Conservation (phyloP, 2,797 vertebrate genomes). For the Syngnathus rostellatus region DNA sequence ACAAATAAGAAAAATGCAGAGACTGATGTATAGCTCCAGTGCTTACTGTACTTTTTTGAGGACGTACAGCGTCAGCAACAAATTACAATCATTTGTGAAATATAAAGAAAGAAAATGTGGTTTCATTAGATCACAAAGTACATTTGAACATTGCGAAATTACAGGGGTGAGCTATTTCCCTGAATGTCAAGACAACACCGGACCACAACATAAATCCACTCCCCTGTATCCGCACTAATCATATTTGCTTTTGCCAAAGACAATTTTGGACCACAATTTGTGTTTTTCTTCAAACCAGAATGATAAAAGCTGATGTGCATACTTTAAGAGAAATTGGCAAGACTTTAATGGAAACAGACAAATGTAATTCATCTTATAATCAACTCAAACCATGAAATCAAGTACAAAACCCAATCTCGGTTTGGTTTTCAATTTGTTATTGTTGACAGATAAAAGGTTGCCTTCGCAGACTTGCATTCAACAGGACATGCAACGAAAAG, state of each 20-base stretch:
- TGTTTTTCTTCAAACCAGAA: background rate
- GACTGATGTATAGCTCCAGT: no score
- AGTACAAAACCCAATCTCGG: slow-evolving; percentile 23
- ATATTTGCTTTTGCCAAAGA: background rate
- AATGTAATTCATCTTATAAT: slow-evolving; percentile 28
- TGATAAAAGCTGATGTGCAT: background rate
- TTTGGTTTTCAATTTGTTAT: slow-evolving; percentile 52
- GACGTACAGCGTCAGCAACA: background rate
- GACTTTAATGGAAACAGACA: slow-evolving; percentile 23
- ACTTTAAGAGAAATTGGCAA: background rate
- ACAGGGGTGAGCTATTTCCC: no score
- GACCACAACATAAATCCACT: background rate
- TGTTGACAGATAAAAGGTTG: slow-evolving; percentile 50
- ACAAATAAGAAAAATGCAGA: no score
- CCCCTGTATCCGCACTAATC: background rate
- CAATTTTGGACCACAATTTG: background rate
- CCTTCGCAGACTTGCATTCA: slow-evolving; percentile 46
- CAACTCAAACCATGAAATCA: slow-evolving; percentile 44
- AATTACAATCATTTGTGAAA: no score
- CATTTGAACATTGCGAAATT: no score
- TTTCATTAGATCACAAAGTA: no score
- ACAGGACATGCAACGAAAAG: slow-evolving; percentile 15
- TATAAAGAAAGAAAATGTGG: no score
- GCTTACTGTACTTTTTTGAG: no score
- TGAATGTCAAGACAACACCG: background rate